phyloP scores from a whole-genome alignment of 2,888 invertebrate species.

The Eudemis profundana region DNA sequence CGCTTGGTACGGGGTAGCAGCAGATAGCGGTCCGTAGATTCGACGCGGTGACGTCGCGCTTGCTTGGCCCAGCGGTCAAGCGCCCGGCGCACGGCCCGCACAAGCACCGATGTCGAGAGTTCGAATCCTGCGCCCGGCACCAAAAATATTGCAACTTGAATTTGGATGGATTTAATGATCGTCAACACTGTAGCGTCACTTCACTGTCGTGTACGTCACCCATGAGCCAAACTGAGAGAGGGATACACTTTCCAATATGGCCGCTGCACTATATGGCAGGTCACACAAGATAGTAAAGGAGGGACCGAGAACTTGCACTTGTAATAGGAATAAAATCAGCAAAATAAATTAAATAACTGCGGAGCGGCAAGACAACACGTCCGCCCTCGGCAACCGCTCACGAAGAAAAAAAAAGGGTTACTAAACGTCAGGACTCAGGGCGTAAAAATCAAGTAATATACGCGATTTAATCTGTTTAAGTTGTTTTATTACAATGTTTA shows the following conservation, averaged over 20 bases:
- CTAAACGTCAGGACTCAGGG: too few species aligned
- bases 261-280: neutral
- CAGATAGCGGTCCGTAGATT: neutral
- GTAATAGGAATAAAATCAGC: too few species aligned
- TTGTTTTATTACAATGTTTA: too few species aligned
- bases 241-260: neutral
- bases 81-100: neutral
- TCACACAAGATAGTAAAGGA: constrained; percentile 1
- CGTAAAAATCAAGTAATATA: too few species aligned
- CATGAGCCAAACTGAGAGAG: neutral
- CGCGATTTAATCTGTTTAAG: too few species aligned
- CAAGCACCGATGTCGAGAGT: neutral
- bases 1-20: constrained; percentile 3
- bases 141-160: too few species aligned
- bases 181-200: neutral
- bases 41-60: constrained; percentile 1
- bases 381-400: too few species aligned
- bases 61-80: constrained; percentile 1
- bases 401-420: too few species aligned
- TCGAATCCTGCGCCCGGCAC: neutral
- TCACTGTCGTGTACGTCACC: neutral
- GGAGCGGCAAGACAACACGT: too few species aligned
- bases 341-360: too few species aligned
- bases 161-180: neutral
- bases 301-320: constrained; percentile 7